These are phyloP conservation scores for Megastigmus dorsalis DNA, from an alignment of 2,888 invertebrate species.

Conservation along the genomic window DNA sequence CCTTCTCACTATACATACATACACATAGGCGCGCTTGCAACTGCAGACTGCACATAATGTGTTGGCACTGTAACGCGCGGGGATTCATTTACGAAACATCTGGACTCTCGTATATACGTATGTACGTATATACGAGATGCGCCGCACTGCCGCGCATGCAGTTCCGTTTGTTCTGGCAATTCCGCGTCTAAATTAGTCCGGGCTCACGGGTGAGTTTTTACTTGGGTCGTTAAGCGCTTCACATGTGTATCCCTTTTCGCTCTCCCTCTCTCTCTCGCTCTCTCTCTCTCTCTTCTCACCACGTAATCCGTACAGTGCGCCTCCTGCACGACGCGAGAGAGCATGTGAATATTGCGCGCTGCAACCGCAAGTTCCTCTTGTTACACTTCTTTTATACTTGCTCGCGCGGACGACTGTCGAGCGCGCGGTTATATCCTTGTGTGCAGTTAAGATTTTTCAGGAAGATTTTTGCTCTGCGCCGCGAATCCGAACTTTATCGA, in stretches of 20 bases:
- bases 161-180: conserved; percentile 70
- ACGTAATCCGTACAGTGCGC: conserved; percentile 25
- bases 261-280: conserved; percentile 16
- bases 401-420: too few species aligned
- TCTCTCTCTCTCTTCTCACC: conserved; percentile 6
- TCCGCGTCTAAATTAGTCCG: conserved; percentile 52
- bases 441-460: conserved; percentile 45
- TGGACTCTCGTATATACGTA: too few species aligned
- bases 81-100: conserved; percentile 71
- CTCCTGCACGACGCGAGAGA: too few species aligned
- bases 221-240: conserved; percentile 66
- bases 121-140: too few species aligned
- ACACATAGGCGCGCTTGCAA: not conserved
- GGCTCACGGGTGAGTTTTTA: conserved; percentile 62
- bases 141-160: conserved; percentile 69
- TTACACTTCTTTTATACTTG: too few species aligned
- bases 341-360: conserved; percentile 39
- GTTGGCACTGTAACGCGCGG: conserved; percentile 53
- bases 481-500: too few species aligned
- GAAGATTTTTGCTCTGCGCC: too few species aligned
- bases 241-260: conserved; percentile 63
- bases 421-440: too few species aligned
- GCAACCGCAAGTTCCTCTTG: too few species aligned
- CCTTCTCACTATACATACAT: too few species aligned
- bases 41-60: not conserved